phyloP scores from a whole-genome alignment of 2,797 vertebrate genomes.

The Bucorvus abyssinicus region DNA sequence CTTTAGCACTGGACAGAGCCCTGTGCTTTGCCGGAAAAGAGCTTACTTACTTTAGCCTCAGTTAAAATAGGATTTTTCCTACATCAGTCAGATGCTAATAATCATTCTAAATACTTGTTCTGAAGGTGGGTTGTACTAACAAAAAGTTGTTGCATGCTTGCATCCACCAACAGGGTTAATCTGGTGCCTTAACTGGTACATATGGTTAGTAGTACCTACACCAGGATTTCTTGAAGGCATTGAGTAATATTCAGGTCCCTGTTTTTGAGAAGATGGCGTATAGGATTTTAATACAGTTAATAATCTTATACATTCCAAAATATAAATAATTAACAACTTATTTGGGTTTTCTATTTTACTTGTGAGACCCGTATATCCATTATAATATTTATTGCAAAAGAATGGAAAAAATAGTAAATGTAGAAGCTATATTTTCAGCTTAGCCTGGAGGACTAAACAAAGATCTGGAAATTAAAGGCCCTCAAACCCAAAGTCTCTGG shows the following conservation, averaged over 20 bases:
- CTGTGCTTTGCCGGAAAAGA: slow-evolving; percentile 56
- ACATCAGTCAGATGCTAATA: slow-evolving; percentile 66
- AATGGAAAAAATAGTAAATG: background rate
- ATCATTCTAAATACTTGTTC: slow-evolving; percentile 53
- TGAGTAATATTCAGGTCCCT: background rate
- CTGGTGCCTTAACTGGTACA: background rate
- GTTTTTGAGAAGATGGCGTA: background rate
- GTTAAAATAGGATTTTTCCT: slow-evolving; percentile 47
- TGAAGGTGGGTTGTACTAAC: slow-evolving; percentile 44
- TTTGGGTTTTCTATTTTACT: background rate
- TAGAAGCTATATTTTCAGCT: background rate
- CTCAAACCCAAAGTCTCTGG: slow-evolving; percentile 6
- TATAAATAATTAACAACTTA: background rate
- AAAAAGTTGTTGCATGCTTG: background rate
- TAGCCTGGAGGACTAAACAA: slow-evolving; percentile 17
- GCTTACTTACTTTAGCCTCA: slow-evolving; percentile 10
- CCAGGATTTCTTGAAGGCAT: background rate
- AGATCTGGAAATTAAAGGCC: slow-evolving; percentile 28
- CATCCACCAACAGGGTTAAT: background rate
- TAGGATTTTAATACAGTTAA: background rate
- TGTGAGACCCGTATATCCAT: background rate
- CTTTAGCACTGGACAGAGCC: slow-evolving; percentile 79
- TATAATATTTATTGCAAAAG: background rate
- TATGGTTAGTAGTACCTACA: background rate
- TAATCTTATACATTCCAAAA: background rate